Percentiles rank a stretch among this genome's conserved stretches.
Conservation (phyloP, 2,888 invertebrate species). For the Orthosia gothica region DNA sequence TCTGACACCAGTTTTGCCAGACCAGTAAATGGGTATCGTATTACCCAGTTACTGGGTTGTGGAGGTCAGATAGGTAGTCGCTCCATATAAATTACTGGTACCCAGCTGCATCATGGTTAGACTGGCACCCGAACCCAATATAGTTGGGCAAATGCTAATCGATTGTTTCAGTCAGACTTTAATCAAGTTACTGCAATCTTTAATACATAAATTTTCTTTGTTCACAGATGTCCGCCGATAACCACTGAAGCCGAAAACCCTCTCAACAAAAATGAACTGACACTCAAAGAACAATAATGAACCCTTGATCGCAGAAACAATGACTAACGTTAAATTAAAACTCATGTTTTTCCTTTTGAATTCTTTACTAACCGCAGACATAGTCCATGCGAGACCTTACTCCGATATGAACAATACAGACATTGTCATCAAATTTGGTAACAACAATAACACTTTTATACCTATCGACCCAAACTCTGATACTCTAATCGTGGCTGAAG, state of each 20-base stretch:
- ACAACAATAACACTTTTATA: slow-evolving; percentile 83
- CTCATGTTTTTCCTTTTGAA: slow-evolving; percentile 87
- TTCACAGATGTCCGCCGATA: slow-evolving; percentile 73
- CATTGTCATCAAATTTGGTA: slow-evolving; percentile 78
- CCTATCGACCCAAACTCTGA: slow-evolving; percentile 86
- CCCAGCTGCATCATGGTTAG: too few species aligned
- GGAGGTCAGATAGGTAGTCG: too few species aligned
- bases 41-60: too few species aligned
- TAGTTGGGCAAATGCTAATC: too few species aligned
- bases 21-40: too few species aligned
- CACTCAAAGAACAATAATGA: slow-evolving; percentile 70
- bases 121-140: too few species aligned
- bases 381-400: slow-evolving; percentile 85
- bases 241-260: slow-evolving; percentile 62
- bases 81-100: too few species aligned
- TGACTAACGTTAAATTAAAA: slow-evolving; percentile 90
- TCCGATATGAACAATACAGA: slow-evolving; percentile 79
- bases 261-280: slow-evolving; percentile 62
- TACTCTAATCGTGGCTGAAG: slow-evolving; percentile 85
- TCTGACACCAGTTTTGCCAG: too few species aligned
- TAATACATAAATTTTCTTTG: slow-evolving; percentile 72
- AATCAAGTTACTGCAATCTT: slow-evolving; percentile 58
- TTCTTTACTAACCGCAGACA: slow-evolving; percentile 83
- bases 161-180: slow-evolving; percentile 33
- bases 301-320: slow-evolving; percentile 74